phyloP scores from a whole-genome alignment of 2,888 invertebrate species.

The Trissolcus brochymenae region DNA sequence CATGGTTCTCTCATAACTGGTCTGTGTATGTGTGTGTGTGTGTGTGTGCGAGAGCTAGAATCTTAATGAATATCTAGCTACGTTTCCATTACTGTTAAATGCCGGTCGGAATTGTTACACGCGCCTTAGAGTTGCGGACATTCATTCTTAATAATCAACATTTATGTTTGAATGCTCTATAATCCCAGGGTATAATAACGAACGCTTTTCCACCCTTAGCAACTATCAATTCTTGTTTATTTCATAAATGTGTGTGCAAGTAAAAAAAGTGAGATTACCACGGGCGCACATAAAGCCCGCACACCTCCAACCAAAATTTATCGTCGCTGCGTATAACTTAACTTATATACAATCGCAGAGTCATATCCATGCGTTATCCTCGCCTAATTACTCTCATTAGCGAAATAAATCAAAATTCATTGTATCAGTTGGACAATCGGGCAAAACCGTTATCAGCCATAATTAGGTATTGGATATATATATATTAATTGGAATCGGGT shows the following conservation, averaged over 20 bases:
- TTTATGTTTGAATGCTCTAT: constrained; percentile 41
- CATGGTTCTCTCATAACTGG: neutral
- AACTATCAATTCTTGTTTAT: constrained; percentile 54
- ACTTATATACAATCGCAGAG: constrained; percentile 26
- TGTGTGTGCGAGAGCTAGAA: neutral
- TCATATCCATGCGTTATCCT: constrained; percentile 13
- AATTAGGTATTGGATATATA: neutral
- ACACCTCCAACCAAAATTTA: constrained; percentile 30
- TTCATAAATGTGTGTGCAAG: constrained; percentile 47
- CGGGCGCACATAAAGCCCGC: constrained; percentile 39
- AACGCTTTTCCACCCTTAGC: constrained; percentile 43
- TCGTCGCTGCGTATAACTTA: constrained; percentile 20
- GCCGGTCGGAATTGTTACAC: constrained; percentile 28
- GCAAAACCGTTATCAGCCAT: neutral
- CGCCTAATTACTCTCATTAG: constrained; percentile 27
- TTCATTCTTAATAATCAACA: constrained; percentile 49
- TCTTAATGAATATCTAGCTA: constrained; percentile 22
- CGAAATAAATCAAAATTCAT: constrained; percentile 19
- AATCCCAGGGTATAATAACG: constrained; percentile 40
- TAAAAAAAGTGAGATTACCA: constrained; percentile 49
- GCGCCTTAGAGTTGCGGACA: constrained; percentile 17
- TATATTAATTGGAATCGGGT: neutral
- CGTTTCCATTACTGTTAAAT: constrained; percentile 22
- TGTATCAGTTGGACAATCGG: constrained; percentile 4
- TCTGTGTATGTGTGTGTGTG: neutral